phyloP scores from a whole-genome alignment of 2,113 vertebrate genomes.

The Lepisosteus osseus region DNA sequence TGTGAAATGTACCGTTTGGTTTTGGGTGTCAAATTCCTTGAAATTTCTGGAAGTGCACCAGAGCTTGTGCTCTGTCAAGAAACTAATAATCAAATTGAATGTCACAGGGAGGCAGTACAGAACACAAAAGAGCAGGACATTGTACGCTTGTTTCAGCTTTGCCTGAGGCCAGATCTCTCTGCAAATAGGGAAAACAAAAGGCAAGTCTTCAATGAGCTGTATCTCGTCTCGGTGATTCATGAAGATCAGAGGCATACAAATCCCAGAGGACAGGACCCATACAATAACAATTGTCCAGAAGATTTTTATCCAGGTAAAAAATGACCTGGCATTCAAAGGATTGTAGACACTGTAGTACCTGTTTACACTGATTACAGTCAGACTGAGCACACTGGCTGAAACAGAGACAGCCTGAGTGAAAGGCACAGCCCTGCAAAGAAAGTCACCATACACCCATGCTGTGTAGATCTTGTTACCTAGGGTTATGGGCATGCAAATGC shows the following conservation, averaged over 20 bases:
- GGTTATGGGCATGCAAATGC: slow-evolving; percentile 87
- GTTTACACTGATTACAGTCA: slow-evolving; percentile 85
- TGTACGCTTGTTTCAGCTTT: slow-evolving; percentile 84
- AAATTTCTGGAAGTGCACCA: slow-evolving; percentile 69
- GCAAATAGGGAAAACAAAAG: slow-evolving; percentile 75
- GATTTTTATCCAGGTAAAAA: slow-evolving; percentile 80
- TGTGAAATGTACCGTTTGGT: slow-evolving; percentile 67
- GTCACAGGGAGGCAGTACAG: slow-evolving; percentile 87
- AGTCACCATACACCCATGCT: slow-evolving; percentile 85
- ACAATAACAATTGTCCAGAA: slow-evolving; percentile 74
- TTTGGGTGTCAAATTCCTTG: slow-evolving; percentile 66
- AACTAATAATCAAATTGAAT: slow-evolving; percentile 86
- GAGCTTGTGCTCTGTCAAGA: slow-evolving; percentile 75
- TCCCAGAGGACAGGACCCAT: slow-evolving; percentile 79
- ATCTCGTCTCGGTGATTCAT: slow-evolving; percentile 79
- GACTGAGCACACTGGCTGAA: slow-evolving; percentile 81
- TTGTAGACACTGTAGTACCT: slow-evolving; percentile 84
- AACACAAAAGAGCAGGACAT: slow-evolving; percentile 81
- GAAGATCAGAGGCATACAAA: slow-evolving; percentile 82
- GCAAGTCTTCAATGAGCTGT: slow-evolving; percentile 63
- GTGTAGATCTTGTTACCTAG: slow-evolving; percentile 84
- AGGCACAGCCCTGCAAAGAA: slow-evolving; percentile 80
- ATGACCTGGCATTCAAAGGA: slow-evolving; percentile 76
- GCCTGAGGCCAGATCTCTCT: slow-evolving; percentile 84
- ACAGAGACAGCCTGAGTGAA: slow-evolving; percentile 86